Percentiles rank a stretch among this genome's conserved stretches.
Conservation (phyloP, 1,140 invertebrate species). For the Drosophila busckii region DNA sequence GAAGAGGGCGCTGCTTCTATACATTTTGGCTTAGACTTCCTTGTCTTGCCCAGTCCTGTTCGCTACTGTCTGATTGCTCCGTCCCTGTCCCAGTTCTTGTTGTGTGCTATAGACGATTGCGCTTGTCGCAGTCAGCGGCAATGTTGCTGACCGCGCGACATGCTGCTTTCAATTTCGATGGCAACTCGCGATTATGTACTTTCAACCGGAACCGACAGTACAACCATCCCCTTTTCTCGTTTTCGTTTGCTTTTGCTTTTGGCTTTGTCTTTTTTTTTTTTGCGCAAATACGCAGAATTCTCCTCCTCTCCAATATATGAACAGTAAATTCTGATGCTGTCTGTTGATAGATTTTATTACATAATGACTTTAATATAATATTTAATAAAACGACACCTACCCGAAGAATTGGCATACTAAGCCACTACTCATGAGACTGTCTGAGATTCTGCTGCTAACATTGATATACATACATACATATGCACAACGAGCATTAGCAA, state of each 20-base stretch:
- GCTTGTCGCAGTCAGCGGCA: constrained; percentile 34
- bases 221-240: constrained; percentile 30
- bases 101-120: constrained; percentile 20
- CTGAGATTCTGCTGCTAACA: too few species aligned
- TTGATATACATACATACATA: neutral
- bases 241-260: too few species aligned
- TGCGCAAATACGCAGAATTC: constrained; percentile 3
- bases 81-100: too few species aligned
- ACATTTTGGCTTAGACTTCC: constrained; percentile 27
- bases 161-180: constrained; percentile 60
- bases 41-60: constrained; percentile 42
- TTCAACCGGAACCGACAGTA: constrained; percentile 61
- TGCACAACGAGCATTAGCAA: constrained; percentile 24
- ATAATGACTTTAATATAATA: too few species aligned
- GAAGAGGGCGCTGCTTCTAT: constrained; percentile 28
- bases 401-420: too few species aligned
- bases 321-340: too few species aligned
- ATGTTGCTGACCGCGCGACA: constrained; percentile 54
- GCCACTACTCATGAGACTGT: too few species aligned
- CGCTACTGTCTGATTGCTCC: too few species aligned
- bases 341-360: too few species aligned
- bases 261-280: constrained; percentile 45
- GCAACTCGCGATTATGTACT: constrained; percentile 69
- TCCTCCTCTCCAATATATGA: too few species aligned
- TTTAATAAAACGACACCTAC: too few species aligned